These are phyloP conservation scores for Sinotaia quadrata DNA, from an alignment of 2,888 invertebrate genomes.

Conservation along the genomic window DNA sequence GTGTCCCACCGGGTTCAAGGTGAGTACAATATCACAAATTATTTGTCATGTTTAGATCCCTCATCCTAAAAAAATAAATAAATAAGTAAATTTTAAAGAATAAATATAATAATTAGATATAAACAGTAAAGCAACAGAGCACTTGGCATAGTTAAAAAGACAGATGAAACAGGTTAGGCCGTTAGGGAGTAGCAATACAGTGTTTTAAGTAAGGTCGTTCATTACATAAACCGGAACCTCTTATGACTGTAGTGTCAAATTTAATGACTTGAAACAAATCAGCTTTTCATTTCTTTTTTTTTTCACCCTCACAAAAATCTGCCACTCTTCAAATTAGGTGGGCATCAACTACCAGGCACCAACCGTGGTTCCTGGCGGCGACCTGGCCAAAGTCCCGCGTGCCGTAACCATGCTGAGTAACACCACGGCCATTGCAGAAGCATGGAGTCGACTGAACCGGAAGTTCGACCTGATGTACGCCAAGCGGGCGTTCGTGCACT, in stretches of 20 bases:
- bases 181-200: too few relatives aligned
- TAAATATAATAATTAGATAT: not conserved
- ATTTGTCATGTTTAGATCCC: too few relatives aligned
- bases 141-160: not conserved
- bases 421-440: conserved; percentile 38
- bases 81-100: too few relatives aligned
- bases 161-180: too few relatives aligned
- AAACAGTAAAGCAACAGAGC: not conserved
- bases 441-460: conserved; percentile 34
- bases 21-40: too few relatives aligned
- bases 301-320: too few relatives aligned
- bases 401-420: conserved; percentile 67
- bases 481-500: conserved; percentile 38
- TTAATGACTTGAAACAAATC: not conserved
- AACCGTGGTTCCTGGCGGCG: conserved; percentile 32
- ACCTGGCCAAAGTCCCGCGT: conserved; percentile 73
- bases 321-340: conserved; percentile 16
- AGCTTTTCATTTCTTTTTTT: too few relatives aligned
- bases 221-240: not conserved
- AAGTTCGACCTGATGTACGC: conserved; percentile 51
- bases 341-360: conserved; percentile 37
- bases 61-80: too few relatives aligned
- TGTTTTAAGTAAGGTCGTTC: too few relatives aligned
- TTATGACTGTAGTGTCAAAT: not conserved
- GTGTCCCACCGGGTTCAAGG: conserved; percentile 80